Evolutionary conservation across 2,113 vertebrate genomes (phyloP).

Genomic region (Scortum barcoo): DNA sequence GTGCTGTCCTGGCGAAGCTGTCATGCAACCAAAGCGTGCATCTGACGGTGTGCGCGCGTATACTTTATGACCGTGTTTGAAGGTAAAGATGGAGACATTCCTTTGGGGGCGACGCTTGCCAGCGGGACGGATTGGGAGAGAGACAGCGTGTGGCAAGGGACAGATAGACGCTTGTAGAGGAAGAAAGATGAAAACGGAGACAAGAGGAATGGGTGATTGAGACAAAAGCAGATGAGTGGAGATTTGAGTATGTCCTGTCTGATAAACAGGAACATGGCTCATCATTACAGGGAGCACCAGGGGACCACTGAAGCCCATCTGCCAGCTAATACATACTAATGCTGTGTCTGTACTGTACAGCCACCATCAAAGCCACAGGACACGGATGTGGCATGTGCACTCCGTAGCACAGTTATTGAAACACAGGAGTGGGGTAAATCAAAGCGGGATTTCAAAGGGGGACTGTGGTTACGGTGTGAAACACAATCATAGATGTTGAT

Average conservation of each 20-base stretch:
- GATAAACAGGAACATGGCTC: constrained; percentile 80
- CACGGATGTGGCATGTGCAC: constrained; percentile 28
- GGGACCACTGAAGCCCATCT: constrained; percentile 74
- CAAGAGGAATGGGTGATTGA: constrained; percentile 64
- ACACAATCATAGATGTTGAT: constrained; percentile 35
- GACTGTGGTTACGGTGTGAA: constrained; percentile 4
- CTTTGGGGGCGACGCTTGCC: constrained; percentile 37
- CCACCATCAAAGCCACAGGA: constrained; percentile 62
- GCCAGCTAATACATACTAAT: constrained; percentile 78
- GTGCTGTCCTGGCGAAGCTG: constrained; percentile 47
- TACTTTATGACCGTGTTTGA: constrained; percentile 48
- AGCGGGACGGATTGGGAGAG: constrained; percentile 22
- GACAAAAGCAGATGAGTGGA: constrained; percentile 73
- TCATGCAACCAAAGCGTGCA: constrained; percentile 36
- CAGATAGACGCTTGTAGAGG: neutral
- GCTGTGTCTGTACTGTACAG: constrained; percentile 49
- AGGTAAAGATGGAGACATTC: constrained; percentile 55
- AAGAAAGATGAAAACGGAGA: constrained; percentile 47
- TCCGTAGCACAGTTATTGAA: neutral
- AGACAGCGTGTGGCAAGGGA: neutral
- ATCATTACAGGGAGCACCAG: constrained; percentile 73
- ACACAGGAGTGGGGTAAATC: constrained; percentile 31
- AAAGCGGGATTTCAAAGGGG: constrained; percentile 46
- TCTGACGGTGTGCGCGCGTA: constrained; percentile 22
- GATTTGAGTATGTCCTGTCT: constrained; percentile 74